phyloP scores from a whole-genome alignment of 2,113 vertebrate species.

The Geothlypis trichas region DNA sequence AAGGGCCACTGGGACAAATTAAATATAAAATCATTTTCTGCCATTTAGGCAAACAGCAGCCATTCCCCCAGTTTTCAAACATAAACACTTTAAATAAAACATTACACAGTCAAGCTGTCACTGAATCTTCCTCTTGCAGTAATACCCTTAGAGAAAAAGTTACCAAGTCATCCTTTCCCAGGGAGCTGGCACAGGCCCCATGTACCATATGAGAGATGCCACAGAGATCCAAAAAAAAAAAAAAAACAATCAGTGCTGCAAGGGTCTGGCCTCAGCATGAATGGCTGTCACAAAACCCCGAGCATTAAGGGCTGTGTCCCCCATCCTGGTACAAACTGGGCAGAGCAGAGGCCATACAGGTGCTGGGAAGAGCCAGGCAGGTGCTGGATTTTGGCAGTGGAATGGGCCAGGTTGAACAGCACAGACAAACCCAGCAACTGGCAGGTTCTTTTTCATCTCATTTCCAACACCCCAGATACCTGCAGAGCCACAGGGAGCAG shows the following conservation, averaged over 20 bases:
- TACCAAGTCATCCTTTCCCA: neutral
- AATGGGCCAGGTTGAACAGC: neutral
- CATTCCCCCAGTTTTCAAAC: constrained; percentile 33
- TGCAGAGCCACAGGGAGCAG: neutral
- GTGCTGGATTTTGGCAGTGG: neutral
- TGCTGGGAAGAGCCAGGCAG: neutral
- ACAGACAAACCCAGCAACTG: neutral
- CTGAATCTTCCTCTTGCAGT: constrained; percentile 12
- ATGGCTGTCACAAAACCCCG: neutral
- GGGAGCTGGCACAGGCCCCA: neutral
- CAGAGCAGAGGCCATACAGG: neutral
- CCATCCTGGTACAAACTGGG: neutral
- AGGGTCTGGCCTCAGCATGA: neutral
- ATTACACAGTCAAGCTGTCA: constrained; percentile 32
- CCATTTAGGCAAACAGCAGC: constrained; percentile 50
- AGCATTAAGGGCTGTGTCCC: neutral
- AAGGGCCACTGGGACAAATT: constrained; percentile 18
- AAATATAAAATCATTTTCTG: constrained; percentile 51
- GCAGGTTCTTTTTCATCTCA: neutral
- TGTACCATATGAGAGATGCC: neutral
- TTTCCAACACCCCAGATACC: neutral
- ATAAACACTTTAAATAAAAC: constrained; percentile 65
- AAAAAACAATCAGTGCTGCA: neutral
- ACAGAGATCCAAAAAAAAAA: neutral
- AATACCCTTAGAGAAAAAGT: constrained; percentile 2